Percentiles rank a stretch among this genome's conserved stretches.
Evolutionary conservation across 2,797 vertebrate genomes (phyloP).

Genomic region (Decapterus maruadsi): DNA sequence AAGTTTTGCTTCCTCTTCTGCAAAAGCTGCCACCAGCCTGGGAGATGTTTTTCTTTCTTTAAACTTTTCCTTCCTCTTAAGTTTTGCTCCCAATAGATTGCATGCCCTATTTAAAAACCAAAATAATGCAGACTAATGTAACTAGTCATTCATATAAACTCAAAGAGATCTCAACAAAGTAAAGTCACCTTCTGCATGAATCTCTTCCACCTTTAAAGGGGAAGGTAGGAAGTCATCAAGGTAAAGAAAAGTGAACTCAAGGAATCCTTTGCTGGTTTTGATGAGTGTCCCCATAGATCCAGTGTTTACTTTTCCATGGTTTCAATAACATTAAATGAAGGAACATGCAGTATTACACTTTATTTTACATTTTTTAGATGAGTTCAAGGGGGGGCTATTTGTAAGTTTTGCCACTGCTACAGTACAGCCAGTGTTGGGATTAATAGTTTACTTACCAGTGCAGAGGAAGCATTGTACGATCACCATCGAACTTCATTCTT

Average conservation of each 20-base stretch:
- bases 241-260: constrained; percentile 44
- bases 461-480: no score
- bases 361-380: not conserved
- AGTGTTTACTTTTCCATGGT: constrained; percentile 9
- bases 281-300: constrained; percentile 4
- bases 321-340: not conserved
- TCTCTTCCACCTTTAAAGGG: constrained; percentile 40
- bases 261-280: constrained; percentile 33
- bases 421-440: not conserved
- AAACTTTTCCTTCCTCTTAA: constrained; percentile 54
- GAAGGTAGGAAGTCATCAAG: constrained; percentile 41
- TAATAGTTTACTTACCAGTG: no score
- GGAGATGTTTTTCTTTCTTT: constrained; percentile 55
- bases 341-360: not conserved
- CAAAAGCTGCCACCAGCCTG: constrained; percentile 50
- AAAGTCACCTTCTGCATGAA: constrained; percentile 19
- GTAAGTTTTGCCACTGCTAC: not conserved
- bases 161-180: constrained; percentile 51
- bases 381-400: not conserved
- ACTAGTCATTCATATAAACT: constrained; percentile 50
- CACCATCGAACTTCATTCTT: no score
- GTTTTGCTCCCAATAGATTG: constrained; percentile 61
- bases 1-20: constrained; percentile 35
- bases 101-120: constrained; percentile 68
- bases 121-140: constrained; percentile 67